These are phyloP conservation scores for Tinea trinotella DNA, from an alignment of 2,888 invertebrate species.

Conservation along the genomic window DNA sequence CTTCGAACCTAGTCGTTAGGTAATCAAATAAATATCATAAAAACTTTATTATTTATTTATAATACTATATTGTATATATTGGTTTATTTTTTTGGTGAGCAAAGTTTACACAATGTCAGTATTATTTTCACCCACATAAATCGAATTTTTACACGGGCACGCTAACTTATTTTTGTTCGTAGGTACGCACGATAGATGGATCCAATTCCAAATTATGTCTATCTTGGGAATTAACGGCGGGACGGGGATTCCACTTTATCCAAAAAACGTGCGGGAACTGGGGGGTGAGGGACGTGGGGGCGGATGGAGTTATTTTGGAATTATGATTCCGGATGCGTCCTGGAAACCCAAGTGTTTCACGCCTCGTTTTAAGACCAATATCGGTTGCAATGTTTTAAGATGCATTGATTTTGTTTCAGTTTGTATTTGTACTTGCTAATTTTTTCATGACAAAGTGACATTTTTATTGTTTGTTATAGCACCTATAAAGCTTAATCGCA, in stretches of 20 bases:
- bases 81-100: background rate
- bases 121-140: conserved; percentile 52
- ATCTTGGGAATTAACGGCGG: conserved; percentile 72
- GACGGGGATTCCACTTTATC: conserved; percentile 69
- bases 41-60: background rate
- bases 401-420: background rate
- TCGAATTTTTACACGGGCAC: conserved; percentile 40
- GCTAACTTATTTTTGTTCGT: conserved; percentile 67
- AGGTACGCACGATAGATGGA: conserved; percentile 69
- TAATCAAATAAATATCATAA: too few relatives aligned
- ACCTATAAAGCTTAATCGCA: too few relatives aligned
- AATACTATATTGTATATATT: background rate
- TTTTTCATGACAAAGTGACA: too few relatives aligned
- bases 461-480: too few relatives aligned
- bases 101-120: conserved; percentile 1
- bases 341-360: conserved; percentile 62
- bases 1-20: too few relatives aligned
- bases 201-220: conserved; percentile 75
- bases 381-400: conserved; percentile 35
- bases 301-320: conserved; percentile 68
- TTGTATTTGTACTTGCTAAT: too few relatives aligned
- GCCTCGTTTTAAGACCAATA: conserved; percentile 61
- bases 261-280: conserved; percentile 54
- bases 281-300: conserved; percentile 33
- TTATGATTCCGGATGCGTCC: conserved; percentile 72